A percentile compares a stretch with the other conserved stretches of the same genome.
Evolutionary conservation across 2,113 vertebrate genomes (phyloP).

Genomic region (Tenrec ecaudatus): DNA sequence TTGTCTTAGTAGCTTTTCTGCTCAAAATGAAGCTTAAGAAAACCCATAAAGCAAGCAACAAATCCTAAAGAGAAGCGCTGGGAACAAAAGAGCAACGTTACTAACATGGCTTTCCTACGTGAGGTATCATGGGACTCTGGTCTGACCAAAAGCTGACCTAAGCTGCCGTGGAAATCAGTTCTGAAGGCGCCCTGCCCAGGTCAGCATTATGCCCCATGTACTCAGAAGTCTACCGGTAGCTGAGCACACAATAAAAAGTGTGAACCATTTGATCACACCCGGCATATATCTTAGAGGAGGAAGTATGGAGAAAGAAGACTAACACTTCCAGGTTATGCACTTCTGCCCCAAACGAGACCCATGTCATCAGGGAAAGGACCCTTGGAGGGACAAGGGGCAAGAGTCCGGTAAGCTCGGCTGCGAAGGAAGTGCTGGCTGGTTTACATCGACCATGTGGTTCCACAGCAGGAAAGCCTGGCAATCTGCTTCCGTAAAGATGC

Average conservation of each 20-base stretch:
- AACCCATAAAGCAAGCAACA: neutral
- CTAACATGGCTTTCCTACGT: neutral
- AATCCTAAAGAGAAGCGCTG: neutral
- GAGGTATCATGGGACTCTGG: neutral
- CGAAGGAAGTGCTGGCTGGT: neutral
- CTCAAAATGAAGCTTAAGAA: conserved; percentile 57
- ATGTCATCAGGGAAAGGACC: neutral
- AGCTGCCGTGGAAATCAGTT: too few species aligned
- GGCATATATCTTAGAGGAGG: too few species aligned
- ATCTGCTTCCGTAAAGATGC: neutral
- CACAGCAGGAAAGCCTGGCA: neutral
- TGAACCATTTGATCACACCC: neutral
- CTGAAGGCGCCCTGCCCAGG: neutral
- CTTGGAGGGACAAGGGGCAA: neutral
- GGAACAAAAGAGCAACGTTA: neutral
- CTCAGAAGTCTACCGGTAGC: rapidly evolving
- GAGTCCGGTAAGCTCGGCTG: neutral
- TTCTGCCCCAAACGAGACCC: neutral
- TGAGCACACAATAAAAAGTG: neutral
- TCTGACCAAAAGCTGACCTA: neutral
- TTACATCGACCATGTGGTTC: neutral
- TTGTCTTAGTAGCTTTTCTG: conserved; percentile 71
- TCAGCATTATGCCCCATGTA: rapidly evolving
- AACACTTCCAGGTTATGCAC: neutral
- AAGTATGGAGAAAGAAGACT: neutral